Base-by-base conservation (phyloP, 2,888 invertebrate species). In the Lathronympha strigana region DNA sequence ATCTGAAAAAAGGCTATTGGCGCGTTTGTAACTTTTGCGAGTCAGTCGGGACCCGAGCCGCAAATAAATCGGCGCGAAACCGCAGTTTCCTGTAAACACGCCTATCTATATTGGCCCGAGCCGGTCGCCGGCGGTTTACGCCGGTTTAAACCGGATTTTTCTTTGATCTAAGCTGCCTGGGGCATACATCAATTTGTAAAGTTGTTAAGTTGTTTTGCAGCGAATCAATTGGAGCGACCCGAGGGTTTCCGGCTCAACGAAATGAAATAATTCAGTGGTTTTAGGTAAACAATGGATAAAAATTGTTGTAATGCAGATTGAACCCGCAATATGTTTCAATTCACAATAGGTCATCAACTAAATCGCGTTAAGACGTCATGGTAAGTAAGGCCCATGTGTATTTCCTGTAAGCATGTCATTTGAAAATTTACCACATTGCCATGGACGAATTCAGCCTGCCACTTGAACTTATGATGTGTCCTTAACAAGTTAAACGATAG, bases 81-180 rank as follows among this genome's bases (percentile, higher is more conserved):
- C 57, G 17, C 55, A 57, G 57, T 31, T 13, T 45, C 21, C 21
- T 57, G 57, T 57, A 45, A 57, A 57, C 57, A 45, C 31, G 36
- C 33, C 47, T 31, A 49, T 63, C 57, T 43, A 43, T 64, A 55
- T 55, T 49, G 63, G 49, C 45, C 36, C 50, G 28, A 33, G 25
- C 51, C 25, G 51, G 51, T 57, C 57, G 58, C 51, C n/a, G 51
- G 43, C 63, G 64, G 64, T 58, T 64, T 58, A 19, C 19, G 23
- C 63, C 31, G 31, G 43, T 60, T 64, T 53, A 36, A 64, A 53
- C 36, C 45, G 58, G 51, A 45, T 64, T 64, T 64, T 64, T 64
- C 64, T 64, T 64, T 64, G 58, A 58, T 60, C 58, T 33, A 25
- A 58, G 43, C 58, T 33, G 28, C 28, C 21, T 21, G 25, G 43